A percentile compares a stretch with the other conserved stretches of the same genome.
Conservation (phyloP, 2,113 vertebrate genomes). For the Machaerirhynchus nigripectus region DNA sequence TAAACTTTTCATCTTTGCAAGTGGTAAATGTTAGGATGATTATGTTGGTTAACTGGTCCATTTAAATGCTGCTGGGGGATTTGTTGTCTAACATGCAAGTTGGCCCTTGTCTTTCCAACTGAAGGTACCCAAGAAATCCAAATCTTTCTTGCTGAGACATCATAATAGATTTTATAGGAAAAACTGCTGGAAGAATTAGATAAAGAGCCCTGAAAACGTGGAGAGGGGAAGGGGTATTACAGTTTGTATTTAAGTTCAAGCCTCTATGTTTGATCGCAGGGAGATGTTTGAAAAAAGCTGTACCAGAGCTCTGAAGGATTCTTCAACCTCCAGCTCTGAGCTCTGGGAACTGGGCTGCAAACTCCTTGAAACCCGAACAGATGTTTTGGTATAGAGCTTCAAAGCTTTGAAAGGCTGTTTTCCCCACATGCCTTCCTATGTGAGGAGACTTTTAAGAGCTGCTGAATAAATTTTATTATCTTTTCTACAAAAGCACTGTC, state of each 20-base stretch:
- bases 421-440: neutral
- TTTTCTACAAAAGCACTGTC: neutral
- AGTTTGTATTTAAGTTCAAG: neutral
- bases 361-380: neutral
- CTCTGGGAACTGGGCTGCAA: conserved; percentile 25
- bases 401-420: conserved; percentile 21
- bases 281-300: neutral
- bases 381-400: conserved; percentile 38
- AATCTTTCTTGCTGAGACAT: neutral
- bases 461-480: conserved; percentile 12
- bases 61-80: neutral
- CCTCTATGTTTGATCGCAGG: neutral
- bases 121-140: neutral
- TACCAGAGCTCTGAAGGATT: neutral
- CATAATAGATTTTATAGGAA: neutral
- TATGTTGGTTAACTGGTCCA: neutral
- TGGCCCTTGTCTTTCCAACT: neutral
- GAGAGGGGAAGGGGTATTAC: neutral
- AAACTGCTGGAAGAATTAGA: neutral
- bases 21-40: neutral
- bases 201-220: neutral
- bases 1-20: neutral
- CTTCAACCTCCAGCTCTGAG: neutral
- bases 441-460: conserved; percentile 26
- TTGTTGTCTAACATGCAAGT: neutral